Percentiles rank a stretch among this genome's conserved stretches.
phyloP scores from a whole-genome alignment of 2,113 vertebrate genomes.

The Elachura formosa region DNA sequence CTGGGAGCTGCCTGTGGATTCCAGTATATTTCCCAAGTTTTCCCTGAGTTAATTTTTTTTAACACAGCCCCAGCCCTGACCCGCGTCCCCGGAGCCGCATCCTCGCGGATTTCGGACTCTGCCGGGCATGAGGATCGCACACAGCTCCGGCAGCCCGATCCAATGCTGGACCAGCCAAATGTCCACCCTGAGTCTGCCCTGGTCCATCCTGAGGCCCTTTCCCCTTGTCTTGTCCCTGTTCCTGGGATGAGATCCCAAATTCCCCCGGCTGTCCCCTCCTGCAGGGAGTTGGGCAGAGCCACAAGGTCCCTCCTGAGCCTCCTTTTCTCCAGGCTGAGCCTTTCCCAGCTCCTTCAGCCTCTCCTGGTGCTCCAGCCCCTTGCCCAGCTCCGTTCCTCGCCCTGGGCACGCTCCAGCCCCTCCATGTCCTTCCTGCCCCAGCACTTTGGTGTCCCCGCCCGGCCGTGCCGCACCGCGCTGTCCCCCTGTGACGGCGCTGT shows the following conservation, averaged over 20 bases:
- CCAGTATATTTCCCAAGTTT: no score
- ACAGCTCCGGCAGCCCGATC: background rate
- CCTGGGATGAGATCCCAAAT: background rate
- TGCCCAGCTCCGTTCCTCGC: background rate
- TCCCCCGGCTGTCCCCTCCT: background rate
- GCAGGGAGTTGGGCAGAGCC: background rate
- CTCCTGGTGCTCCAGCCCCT: background rate
- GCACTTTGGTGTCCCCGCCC: background rate
- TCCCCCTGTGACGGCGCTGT: background rate
- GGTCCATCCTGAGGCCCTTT: rapidly evolving
- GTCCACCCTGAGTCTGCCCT: rapidly evolving
- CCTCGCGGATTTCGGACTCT: rapidly evolving
- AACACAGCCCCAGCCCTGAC: rapidly evolving
- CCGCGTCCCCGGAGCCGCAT: background rate
- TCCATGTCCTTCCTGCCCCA: no score
- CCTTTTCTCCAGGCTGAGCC: background rate
- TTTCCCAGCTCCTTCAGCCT: background rate
- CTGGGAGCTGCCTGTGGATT: background rate
- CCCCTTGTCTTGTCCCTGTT: background rate
- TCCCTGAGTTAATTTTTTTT: background rate
- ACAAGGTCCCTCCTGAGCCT: background rate
- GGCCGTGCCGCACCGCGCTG: background rate
- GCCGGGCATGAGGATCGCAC: background rate
- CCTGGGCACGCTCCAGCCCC: background rate
- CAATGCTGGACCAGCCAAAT: background rate